Percentiles rank a stretch among this genome's conserved stretches.
These are phyloP conservation scores for Aphrophora alni DNA, from an alignment of 2,888 invertebrate genomes.

Conservation along the genomic window DNA sequence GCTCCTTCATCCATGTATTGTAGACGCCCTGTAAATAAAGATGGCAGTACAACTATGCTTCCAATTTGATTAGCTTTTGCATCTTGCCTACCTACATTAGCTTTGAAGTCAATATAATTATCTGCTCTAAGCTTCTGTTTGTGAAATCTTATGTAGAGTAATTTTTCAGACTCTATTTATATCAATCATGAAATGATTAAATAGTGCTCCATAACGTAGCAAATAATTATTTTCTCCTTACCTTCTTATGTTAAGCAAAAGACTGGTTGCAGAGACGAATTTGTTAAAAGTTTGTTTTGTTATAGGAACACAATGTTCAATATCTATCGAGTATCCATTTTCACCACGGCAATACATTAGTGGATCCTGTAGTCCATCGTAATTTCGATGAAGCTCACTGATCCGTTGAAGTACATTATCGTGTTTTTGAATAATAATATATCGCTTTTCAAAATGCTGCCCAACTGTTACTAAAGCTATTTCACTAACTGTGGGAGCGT, in stretches of 20 bases:
- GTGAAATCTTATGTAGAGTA: too few relatives aligned
- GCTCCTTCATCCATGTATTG: too few relatives aligned
- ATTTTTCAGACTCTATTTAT: too few relatives aligned
- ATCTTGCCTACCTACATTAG: too few relatives aligned
- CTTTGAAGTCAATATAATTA: too few relatives aligned
- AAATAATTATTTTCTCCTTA: neutral
- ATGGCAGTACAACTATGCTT: too few relatives aligned
- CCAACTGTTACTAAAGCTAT: slow-evolving; percentile 37
- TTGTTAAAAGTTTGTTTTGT: neutral
- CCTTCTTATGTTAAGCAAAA: neutral
- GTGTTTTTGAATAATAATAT: slow-evolving; percentile 47
- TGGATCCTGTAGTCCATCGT: slow-evolving; percentile 54
- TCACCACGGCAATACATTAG: slow-evolving; percentile 52
- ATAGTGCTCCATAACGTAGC: neutral
- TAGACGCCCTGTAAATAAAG: too few relatives aligned
- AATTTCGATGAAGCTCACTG: slow-evolving; percentile 43
- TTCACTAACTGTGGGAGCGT: slow-evolving; percentile 36
- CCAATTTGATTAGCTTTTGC: too few relatives aligned
- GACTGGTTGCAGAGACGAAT: neutral
- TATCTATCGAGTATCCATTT: slow-evolving; percentile 50
- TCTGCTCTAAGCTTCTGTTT: too few relatives aligned
- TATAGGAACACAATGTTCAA: slow-evolving; percentile 31
- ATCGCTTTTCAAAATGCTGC: slow-evolving; percentile 32
- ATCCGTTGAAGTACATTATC: slow-evolving; percentile 40
- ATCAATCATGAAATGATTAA: too few relatives aligned